These are phyloP conservation scores for Petaurus breviceps DNA, from an alignment of 2,113 vertebrate genomes.

Conservation along the genomic window DNA sequence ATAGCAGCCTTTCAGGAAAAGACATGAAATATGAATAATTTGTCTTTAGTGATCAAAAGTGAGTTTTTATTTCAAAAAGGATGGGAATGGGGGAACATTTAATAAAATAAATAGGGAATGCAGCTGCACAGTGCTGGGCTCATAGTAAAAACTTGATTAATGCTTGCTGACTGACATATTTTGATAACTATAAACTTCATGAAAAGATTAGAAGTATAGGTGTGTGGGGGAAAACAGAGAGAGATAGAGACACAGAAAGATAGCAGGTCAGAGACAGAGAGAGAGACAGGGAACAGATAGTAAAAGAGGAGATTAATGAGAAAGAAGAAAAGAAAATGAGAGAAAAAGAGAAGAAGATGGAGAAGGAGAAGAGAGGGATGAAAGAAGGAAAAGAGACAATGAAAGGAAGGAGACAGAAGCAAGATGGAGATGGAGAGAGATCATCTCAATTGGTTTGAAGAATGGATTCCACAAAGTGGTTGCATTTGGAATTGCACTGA, in stretches of 20 bases:
- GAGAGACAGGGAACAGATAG: neutral
- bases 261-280: neutral
- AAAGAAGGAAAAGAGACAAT: neutral
- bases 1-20: conserved; percentile 41
- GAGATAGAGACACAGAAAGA: neutral
- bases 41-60: conserved; percentile 9
- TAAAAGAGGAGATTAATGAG: neutral
- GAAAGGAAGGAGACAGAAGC: neutral
- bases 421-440: neutral
- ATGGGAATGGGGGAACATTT: neutral
- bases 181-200: neutral
- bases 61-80: neutral
- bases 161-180: neutral
- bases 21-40: conserved; percentile 12
- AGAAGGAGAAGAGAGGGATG: too few relatives aligned
- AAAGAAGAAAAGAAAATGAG: neutral
- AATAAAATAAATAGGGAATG: neutral
- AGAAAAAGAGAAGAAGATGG: too few relatives aligned
- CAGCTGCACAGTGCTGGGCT: neutral
- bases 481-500: neutral
- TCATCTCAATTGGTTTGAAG: neutral
- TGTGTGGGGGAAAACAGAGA: neutral
- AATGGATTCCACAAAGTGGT: neutral
- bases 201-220: neutral
- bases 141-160: neutral